Evolutionary conservation across 30 jellyfish, hydroid and myxozoan species (phyloP).

Genomic region (Aurelia aurita): DNA sequence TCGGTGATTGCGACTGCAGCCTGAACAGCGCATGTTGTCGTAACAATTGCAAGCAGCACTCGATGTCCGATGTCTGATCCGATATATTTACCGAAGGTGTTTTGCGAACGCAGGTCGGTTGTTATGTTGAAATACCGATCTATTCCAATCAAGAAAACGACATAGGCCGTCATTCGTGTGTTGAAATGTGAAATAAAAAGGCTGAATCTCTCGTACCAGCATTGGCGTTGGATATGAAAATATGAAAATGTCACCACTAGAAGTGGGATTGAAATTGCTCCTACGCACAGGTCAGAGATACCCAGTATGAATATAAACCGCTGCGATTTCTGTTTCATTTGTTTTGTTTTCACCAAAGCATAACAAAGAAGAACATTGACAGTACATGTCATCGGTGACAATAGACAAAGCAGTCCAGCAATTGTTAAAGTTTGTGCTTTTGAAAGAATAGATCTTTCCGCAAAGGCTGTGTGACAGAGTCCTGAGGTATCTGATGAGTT

Average conservation of each 20-base stretch:
- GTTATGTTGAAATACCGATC: constrained; percentile 55
- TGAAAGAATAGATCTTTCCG: constrained; percentile 27
- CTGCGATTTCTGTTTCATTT: constrained; percentile 28
- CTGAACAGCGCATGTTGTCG: constrained; percentile 19
- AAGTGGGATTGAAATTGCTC: constrained; percentile 36
- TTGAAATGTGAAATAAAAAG: constrained; percentile 40
- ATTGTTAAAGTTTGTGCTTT: constrained; percentile 14
- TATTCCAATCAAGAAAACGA: constrained; percentile 25
- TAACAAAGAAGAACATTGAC: constrained; percentile 14
- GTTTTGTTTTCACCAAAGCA: constrained; percentile 41
- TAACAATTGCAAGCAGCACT: constrained; percentile 7
- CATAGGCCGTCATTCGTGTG: constrained; percentile 54
- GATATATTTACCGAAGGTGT: not conserved
- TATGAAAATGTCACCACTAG: constrained; percentile 5
- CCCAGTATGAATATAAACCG: constrained; percentile 38
- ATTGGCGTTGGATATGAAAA: not conserved
- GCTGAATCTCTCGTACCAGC: constrained; percentile 42
- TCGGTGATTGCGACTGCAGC: constrained; percentile 19
- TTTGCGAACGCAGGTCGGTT: constrained; percentile 36
- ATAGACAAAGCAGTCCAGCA: not conserved
- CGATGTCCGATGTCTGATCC: constrained; percentile 37
- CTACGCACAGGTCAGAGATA: constrained; percentile 44
- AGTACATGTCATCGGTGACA: constrained; percentile 8
- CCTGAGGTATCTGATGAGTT: not conserved
- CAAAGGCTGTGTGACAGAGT: constrained; percentile 23